These are phyloP conservation scores for Rhinoderma darwinii DNA, from an alignment of 2,113 vertebrate species.

Conservation along the genomic window DNA sequence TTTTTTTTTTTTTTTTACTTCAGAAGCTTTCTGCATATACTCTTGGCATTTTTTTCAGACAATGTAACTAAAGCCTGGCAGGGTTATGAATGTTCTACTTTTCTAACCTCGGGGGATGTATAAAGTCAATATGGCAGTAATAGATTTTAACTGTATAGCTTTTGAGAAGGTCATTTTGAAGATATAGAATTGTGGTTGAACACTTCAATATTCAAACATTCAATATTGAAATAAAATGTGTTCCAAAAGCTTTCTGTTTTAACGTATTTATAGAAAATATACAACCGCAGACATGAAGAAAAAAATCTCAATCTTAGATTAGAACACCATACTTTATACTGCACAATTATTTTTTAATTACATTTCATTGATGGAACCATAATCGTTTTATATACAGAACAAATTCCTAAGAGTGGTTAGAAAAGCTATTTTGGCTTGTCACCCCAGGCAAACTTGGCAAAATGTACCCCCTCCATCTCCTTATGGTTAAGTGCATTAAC, in stretches of 20 bases:
- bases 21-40: slow-evolving; percentile 49
- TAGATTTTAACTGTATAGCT: slow-evolving; percentile 53
- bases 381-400: neutral
- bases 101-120: slow-evolving; percentile 43
- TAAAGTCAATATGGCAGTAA: slow-evolving; percentile 58
- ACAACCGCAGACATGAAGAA: neutral
- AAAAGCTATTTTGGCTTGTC: too few relatives aligned
- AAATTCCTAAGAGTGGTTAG: neutral
- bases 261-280: neutral
- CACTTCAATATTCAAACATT: slow-evolving; percentile 12
- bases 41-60: slow-evolving; percentile 38
- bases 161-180: slow-evolving; percentile 56
- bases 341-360: neutral
- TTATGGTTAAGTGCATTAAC: too few relatives aligned
- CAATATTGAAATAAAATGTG: slow-evolving; percentile 11
- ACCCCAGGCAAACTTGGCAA: too few relatives aligned
- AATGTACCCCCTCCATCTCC: too few relatives aligned
- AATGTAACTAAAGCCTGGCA: slow-evolving; percentile 47
- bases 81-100: slow-evolving; percentile 55
- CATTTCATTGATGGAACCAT: neutral
- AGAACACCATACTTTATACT: neutral
- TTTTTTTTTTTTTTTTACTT: slow-evolving; percentile 21
- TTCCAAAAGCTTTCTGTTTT: neutral
- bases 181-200: slow-evolving; percentile 34
- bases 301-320: neutral